A percentile compares a stretch with the other conserved stretches of the same genome.
These are phyloP conservation scores for Betta splendens DNA, from an alignment of 2,797 vertebrate species.

Conservation along the genomic window DNA sequence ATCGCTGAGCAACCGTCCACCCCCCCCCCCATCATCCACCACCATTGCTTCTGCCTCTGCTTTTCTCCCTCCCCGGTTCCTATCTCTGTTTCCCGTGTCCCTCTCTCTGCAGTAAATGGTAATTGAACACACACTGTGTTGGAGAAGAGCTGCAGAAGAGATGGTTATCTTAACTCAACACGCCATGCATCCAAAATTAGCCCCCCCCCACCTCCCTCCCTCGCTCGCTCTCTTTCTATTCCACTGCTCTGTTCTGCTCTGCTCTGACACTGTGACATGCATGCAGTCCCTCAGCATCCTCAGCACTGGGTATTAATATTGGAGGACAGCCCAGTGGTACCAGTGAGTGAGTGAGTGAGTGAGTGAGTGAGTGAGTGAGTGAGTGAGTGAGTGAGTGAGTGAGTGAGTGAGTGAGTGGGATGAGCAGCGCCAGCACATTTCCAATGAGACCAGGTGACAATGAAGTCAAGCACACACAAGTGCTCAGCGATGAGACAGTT, in stretches of 20 bases:
- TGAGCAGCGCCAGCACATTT: conserved; percentile 52
- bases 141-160: conserved; percentile 77
- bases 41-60: conserved; percentile 21
- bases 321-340: conserved; percentile 46
- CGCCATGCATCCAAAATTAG: conserved; percentile 76
- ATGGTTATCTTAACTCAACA: conserved; percentile 78
- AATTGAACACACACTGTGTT: conserved; percentile 77
- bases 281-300: conserved; percentile 34
- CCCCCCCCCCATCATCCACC: conserved; percentile 12
- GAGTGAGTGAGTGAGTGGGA: conserved; percentile 10
- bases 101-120: conserved; percentile 80
- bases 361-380: conserved; percentile 18
- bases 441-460: conserved; percentile 42
- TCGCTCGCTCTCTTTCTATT: background rate
- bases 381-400: conserved; percentile 8
- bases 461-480: too few relatives aligned
- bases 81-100: conserved; percentile 23
- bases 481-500: too few relatives aligned
- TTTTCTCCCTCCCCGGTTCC: conserved; percentile 15
- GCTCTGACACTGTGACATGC: conserved; percentile 53
- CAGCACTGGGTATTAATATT: conserved; percentile 42
- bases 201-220: background rate
- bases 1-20: conserved; percentile 57
- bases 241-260: conserved; percentile 31
- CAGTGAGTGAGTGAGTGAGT: conserved; percentile 2